Conservation (phyloP, 2,888 invertebrate species). For the Dynastes hyllus region DNA sequence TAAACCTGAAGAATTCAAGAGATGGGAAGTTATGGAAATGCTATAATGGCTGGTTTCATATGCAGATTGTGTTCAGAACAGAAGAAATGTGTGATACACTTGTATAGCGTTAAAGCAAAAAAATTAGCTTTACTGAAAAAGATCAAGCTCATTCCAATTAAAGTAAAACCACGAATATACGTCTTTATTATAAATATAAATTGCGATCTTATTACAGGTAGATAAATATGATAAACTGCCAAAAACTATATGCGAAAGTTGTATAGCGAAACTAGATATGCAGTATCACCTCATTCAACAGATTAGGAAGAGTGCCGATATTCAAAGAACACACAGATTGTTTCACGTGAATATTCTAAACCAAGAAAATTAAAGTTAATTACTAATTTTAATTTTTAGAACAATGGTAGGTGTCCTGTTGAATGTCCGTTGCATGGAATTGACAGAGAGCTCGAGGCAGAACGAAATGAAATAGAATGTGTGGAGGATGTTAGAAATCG, state of each 20-base stretch:
- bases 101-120: slow-evolving; percentile 86
- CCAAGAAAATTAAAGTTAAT: neutral
- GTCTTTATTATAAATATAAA: slow-evolving; percentile 34
- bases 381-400: slow-evolving; percentile 23
- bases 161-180: slow-evolving; percentile 74
- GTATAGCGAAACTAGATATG: slow-evolving; percentile 73
- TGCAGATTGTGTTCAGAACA: slow-evolving; percentile 91
- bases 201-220: slow-evolving; percentile 62
- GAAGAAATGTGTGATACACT: slow-evolving; percentile 88
- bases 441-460: slow-evolving; percentile 16
- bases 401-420: slow-evolving; percentile 65
- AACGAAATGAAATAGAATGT: slow-evolving; percentile 14
- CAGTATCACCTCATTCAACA: slow-evolving; percentile 73
- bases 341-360: slow-evolving; percentile 63
- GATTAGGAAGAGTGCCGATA: slow-evolving; percentile 68
- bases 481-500: neutral
- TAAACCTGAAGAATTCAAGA: neutral
- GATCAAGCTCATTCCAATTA: slow-evolving; percentile 87
- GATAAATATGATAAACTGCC: slow-evolving; percentile 75
- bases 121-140: slow-evolving; percentile 84
- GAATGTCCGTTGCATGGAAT: slow-evolving; percentile 65
- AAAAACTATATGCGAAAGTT: slow-evolving; percentile 78
- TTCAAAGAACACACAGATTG: slow-evolving; percentile 64
- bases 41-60: slow-evolving; percentile 87
- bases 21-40: slow-evolving; percentile 90